Conservation (phyloP, 1,140 invertebrate species). For the Trissolcus basalis region DNA sequence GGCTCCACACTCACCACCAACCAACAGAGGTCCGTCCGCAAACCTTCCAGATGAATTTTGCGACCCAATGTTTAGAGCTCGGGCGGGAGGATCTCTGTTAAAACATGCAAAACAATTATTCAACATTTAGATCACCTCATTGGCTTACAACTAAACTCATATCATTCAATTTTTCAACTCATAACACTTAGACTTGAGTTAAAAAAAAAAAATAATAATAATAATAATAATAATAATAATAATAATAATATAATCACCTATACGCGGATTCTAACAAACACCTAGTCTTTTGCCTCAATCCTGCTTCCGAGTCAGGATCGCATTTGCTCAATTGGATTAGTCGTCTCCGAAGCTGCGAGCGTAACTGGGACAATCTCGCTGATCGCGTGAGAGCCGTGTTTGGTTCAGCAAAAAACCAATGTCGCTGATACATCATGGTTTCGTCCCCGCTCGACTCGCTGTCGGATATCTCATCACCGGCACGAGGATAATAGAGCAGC, state of each 20-base stretch:
- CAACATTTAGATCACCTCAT: too few relatives aligned
- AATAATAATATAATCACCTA: too few relatives aligned
- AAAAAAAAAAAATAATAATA: too few relatives aligned
- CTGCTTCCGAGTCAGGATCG: conserved; percentile 64
- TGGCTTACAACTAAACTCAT: too few relatives aligned
- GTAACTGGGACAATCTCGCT: conserved; percentile 74
- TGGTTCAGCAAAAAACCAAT: conserved; percentile 70
- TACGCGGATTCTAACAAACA: conserved; percentile 66
- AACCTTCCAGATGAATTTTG: conserved; percentile 68
- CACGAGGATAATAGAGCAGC: conserved; percentile 71
- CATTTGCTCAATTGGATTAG: conserved; percentile 73
- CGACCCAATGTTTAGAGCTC: conserved; percentile 62
- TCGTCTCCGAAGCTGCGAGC: conserved; percentile 77
- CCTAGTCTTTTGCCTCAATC: conserved; percentile 63
- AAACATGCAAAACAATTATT: background rate
- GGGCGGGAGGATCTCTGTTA: conserved; percentile 60
- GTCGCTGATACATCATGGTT: conserved; percentile 68
- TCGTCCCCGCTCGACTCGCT: conserved; percentile 74
- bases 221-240: too few relatives aligned
- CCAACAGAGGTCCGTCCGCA: conserved; percentile 71
- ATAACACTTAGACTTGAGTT: too few relatives aligned
- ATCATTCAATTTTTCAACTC: too few relatives aligned
- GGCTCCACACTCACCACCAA: conserved; percentile 67
- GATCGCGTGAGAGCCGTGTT: conserved; percentile 67
- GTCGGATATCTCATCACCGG: conserved; percentile 73